phyloP scores from a whole-genome alignment of 2,888 invertebrate species.

The Drosophila anomalata region DNA sequence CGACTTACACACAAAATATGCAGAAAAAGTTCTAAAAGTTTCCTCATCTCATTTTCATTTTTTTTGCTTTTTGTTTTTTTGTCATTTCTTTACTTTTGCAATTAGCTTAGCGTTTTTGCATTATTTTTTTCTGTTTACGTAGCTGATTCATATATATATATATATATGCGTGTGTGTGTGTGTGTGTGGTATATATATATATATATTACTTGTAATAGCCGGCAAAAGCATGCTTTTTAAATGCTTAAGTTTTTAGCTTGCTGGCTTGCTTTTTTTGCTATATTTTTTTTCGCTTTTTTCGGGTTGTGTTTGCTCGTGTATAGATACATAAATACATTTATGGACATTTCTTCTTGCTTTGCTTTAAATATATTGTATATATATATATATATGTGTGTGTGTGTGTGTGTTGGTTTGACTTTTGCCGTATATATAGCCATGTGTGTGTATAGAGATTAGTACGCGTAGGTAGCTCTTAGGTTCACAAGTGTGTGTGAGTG shows the following conservation, averaged over 20 bases:
- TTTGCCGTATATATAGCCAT: conserved; percentile 44
- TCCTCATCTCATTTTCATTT: conserved; percentile 23
- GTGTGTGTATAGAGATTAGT: conserved; percentile 68
- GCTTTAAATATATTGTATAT: conserved; percentile 66
- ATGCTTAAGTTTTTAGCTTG: conserved; percentile 7
- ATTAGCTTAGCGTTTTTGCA: conserved; percentile 47
- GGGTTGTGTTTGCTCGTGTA: conserved; percentile 63
- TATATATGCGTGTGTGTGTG: neutral
- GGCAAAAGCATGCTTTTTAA: conserved; percentile 1
- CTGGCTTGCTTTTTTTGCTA: conserved; percentile 9
- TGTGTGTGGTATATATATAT: conserved; percentile 7
- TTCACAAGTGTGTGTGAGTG: conserved; percentile 63
- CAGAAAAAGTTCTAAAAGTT: conserved; percentile 56
- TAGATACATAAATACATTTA: conserved; percentile 80
- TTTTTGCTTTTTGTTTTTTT: conserved; percentile 23
- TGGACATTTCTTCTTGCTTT: conserved; percentile 67
- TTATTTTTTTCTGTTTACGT: conserved; percentile 51
- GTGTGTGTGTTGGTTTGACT: conserved; percentile 12
- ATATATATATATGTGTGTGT: conserved; percentile 51
- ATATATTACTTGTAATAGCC: conserved; percentile 34
- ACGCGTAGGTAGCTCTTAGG: conserved; percentile 79
- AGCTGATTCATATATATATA: conserved; percentile 44
- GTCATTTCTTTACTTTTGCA: conserved; percentile 21
- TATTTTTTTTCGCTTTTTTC: conserved; percentile 14
- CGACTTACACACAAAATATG: conserved; percentile 48